A percentile compares a stretch with the other conserved stretches of the same genome.
These are phyloP conservation scores for Melozone crissalis DNA, from an alignment of 2,113 vertebrate genomes.

Conservation along the genomic window DNA sequence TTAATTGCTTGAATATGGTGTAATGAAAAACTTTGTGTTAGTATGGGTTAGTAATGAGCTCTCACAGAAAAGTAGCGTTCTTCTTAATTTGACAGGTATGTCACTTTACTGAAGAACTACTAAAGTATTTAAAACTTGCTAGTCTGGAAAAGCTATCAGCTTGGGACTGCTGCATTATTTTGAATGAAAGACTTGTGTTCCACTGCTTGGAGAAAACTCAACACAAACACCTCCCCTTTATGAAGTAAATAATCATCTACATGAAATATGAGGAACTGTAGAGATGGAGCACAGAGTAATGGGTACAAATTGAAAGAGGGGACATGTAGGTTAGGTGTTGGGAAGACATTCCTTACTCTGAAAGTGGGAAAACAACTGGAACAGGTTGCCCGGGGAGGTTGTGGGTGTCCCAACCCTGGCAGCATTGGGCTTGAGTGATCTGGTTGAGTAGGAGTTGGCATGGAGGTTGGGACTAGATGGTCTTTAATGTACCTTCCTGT, in stretches of 20 bases:
- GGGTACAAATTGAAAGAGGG: background rate
- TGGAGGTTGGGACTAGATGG: background rate
- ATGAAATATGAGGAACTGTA: background rate
- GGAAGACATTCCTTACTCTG: background rate
- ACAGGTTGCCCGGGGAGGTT: background rate
- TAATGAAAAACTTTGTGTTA: background rate
- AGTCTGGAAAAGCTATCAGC: background rate
- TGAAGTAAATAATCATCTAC: background rate
- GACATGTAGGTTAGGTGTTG: background rate
- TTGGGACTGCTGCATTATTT: background rate
- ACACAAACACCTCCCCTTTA: fast-evolving
- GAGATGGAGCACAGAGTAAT: background rate
- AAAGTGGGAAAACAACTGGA: background rate
- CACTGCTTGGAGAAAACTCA: background rate
- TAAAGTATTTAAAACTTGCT: background rate
- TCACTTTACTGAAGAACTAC: background rate
- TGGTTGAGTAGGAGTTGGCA: background rate
- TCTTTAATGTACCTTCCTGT: background rate
- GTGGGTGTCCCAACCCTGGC: background rate
- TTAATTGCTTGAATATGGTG: background rate
- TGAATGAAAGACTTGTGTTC: background rate
- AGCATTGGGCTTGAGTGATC: background rate
- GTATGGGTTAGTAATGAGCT: background rate
- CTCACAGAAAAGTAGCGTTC: background rate
- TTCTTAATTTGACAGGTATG: background rate